Evolutionary conservation across 2,113 vertebrate species (phyloP).

Genomic region (Hiodon alosoides): DNA sequence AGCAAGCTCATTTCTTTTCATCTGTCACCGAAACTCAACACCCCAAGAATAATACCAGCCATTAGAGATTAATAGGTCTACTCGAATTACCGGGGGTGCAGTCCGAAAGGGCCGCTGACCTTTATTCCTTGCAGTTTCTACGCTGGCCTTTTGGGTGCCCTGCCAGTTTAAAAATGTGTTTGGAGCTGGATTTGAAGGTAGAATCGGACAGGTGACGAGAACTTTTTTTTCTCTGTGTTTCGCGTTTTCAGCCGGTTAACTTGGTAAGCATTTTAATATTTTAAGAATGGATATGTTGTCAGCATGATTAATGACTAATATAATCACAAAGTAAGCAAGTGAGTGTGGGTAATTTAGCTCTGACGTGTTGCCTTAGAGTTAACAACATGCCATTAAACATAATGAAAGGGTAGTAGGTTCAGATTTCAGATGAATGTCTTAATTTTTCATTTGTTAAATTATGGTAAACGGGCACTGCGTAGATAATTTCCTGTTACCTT

Average conservation of each 20-base stretch:
- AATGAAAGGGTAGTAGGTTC: neutral
- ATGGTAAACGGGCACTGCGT: neutral
- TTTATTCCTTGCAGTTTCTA: conserved; percentile 44
- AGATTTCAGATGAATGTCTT: neutral
- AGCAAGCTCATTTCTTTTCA: conserved; percentile 47
- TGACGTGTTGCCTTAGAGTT: neutral
- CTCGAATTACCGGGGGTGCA: conserved; percentile 44
- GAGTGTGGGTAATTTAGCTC: neutral
- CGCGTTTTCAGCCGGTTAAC: neutral
- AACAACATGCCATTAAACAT: no score
- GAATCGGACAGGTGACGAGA: neutral
- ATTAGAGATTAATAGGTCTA: conserved; percentile 46
- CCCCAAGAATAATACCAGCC: conserved; percentile 37
- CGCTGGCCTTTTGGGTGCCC: conserved; percentile 33
- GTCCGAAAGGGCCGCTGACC: conserved; percentile 28
- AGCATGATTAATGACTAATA: neutral
- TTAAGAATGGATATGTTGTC: no score
- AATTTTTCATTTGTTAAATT: neutral
- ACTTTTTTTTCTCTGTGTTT: conserved; percentile 16
- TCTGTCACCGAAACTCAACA: conserved; percentile 51
- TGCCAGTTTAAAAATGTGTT: conserved; percentile 26
- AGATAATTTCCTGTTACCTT: neutral
- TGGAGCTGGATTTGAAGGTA: neutral
- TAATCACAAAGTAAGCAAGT: neutral
- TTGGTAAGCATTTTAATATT: neutral